Evolutionary conservation across 2,888 invertebrate genomes (phyloP), one percentile per base, ranked within the genome.

Genomic region (Formica aserva): DNA sequence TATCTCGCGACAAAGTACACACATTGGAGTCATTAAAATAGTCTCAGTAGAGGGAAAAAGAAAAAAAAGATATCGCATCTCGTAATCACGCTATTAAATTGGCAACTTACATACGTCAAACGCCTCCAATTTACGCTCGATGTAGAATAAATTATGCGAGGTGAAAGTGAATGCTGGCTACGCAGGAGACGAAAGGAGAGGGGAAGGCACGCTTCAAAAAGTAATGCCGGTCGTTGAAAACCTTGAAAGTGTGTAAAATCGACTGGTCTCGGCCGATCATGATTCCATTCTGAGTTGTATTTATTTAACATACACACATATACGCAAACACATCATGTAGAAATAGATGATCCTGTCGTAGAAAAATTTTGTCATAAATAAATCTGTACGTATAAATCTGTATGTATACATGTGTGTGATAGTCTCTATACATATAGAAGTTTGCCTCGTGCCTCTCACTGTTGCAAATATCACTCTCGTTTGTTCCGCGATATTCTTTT

Each of bases 81-180:
- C 35, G 83, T 81, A 71, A 81, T 76, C 69, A 22, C 38, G 62
- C 65, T 82, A 45, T 77, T 78, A 66, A 77, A 78, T 83, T 82
- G 52, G 63, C 82, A 66, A 65, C 80, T 87, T 72, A 29, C 62
- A 72, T 57, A 55, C 82, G 60, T 52, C 66, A 81, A 78, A 75
- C 82, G 76, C 69, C 45, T 84, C 18, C 81, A 80, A 83, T 85
- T 88, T 85, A 84, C 76, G 65, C 78, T 41, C 80, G 74, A 63
- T 55, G 52, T 66, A 52, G 77, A 84, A 85, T 88, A 88, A 89
- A 85, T 89, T 85, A 74, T 83, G 82, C 81, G 60, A 69, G 74
- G 89, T 89, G 90, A 90, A 90, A 90, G 90, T 88, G 86, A 90
- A 83, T 75, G 81, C 71, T 69, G 60, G 29, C 78, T 35, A 71